Conservation (phyloP, 2,888 invertebrate species). For the Conomelus anceps region DNA sequence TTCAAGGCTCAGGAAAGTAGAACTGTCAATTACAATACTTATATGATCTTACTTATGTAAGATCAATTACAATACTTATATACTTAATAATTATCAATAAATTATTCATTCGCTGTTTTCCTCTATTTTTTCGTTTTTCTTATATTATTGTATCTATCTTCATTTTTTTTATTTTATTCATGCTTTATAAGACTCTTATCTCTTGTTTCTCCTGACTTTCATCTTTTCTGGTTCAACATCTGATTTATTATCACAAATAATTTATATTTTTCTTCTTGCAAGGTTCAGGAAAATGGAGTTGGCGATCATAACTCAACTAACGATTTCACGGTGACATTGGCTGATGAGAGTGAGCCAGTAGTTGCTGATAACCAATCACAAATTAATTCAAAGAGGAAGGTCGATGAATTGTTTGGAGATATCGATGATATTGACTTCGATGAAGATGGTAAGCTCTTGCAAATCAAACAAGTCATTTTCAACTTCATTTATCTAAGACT, state of each 20-base stretch:
- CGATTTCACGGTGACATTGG: not conserved
- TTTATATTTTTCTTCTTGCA: not conserved
- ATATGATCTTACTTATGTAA: no score
- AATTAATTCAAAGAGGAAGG: conserved; percentile 47
- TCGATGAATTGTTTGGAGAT: conserved; percentile 65
- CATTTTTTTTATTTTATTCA: no score
- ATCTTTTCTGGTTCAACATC: no score
- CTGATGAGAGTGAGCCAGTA: conserved; percentile 18
- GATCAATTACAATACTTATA: no score
- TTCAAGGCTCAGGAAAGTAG: not conserved
- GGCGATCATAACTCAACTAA: not conserved
- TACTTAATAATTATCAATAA: no score
- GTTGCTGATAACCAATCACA: conserved; percentile 27
- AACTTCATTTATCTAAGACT: not conserved
- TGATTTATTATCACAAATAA: not conserved
- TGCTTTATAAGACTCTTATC: no score
- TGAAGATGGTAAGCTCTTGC: conserved; percentile 37
- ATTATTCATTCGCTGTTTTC: no score
- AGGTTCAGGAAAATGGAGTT: not conserved
- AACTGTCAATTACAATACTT: not conserved
- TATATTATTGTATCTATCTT: no score
- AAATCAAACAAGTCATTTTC: not conserved
- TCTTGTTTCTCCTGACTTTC: no score
- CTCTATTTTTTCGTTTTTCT: no score
- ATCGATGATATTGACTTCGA: conserved; percentile 59